These are phyloP conservation scores for Tinea pellionella DNA, from an alignment of 2,888 invertebrate species.

Conservation along the genomic window DNA sequence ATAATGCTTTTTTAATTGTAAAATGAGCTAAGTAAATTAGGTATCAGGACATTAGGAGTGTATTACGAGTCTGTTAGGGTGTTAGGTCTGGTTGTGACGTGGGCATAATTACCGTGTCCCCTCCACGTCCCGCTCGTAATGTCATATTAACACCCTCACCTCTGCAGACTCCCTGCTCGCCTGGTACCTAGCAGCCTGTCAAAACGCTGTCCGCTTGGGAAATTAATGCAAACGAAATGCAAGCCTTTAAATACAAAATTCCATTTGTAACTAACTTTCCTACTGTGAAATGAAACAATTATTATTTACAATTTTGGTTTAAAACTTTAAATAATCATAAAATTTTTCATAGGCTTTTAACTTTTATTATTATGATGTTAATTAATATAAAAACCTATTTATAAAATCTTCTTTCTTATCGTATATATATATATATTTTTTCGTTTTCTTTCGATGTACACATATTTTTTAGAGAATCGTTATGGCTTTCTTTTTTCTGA, in stretches of 20 bases:
- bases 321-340: too few species aligned
- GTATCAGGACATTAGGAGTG: background rate
- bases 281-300: background rate
- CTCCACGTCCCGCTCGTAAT: conserved; percentile 36
- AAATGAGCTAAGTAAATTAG: background rate
- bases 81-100: conserved; percentile 48
- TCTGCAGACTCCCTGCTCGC: conserved; percentile 6
- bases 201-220: background rate
- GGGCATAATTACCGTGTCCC: conserved; percentile 59
- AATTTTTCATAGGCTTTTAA: too few species aligned
- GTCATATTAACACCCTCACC: conserved; percentile 61
- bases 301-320: background rate
- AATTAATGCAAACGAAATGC: conserved; percentile 14
- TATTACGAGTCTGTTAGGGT: conserved; percentile 1
- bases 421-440: too few species aligned
- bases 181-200: conserved; percentile 9
- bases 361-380: too few species aligned
- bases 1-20: too few species aligned
- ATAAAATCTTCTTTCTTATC: too few species aligned
- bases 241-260: conserved; percentile 4
- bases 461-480: too few species aligned
- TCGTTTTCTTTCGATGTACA: too few species aligned
- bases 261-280: background rate
- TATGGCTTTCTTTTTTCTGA: too few species aligned
- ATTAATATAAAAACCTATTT: too few species aligned